Conservation (phyloP, 2,797 vertebrate species). For the Lithobates pipiens region DNA sequence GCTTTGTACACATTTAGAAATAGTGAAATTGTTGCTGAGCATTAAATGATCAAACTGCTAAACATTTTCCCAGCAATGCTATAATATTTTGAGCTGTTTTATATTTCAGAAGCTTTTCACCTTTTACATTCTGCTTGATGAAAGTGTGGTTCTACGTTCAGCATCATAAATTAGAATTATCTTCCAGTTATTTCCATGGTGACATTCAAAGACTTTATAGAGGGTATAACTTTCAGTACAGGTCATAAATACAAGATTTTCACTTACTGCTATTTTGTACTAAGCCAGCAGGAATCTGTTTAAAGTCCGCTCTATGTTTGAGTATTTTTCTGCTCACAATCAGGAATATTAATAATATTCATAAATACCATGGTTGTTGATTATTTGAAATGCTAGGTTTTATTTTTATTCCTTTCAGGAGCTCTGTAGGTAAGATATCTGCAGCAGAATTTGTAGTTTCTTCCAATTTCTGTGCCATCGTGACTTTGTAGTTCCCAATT, state of each 20-base stretch:
- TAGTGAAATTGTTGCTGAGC: background rate
- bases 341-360: background rate
- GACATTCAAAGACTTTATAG: slow-evolving; percentile 54
- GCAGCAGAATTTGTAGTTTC: too few species aligned
- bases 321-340: background rate
- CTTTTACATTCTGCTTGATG: slow-evolving; percentile 49
- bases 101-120: slow-evolving; percentile 24
- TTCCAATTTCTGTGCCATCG: too few species aligned
- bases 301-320: background rate
- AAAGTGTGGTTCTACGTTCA: slow-evolving; percentile 53
- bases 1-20: background rate
- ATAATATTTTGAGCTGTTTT: slow-evolving; percentile 40
- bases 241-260: slow-evolving; percentile 46
- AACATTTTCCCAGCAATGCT: slow-evolving; percentile 14
- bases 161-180: slow-evolving; percentile 54
- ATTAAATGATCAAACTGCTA: slow-evolving; percentile 29
- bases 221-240: slow-evolving; percentile 40
- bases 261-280: slow-evolving; percentile 8
- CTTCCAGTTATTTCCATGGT: slow-evolving; percentile 46
- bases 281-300: background rate
- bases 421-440: too few species aligned
- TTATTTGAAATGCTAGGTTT: too few species aligned
- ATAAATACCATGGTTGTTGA: too few species aligned
- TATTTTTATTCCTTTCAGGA: too few species aligned
- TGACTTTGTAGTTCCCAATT: too few species aligned